Evolutionary conservation across 2,113 vertebrate species (phyloP), one percentile per base, ranked within the genome.

Genomic region (Bambusicola thoracicus): DNA sequence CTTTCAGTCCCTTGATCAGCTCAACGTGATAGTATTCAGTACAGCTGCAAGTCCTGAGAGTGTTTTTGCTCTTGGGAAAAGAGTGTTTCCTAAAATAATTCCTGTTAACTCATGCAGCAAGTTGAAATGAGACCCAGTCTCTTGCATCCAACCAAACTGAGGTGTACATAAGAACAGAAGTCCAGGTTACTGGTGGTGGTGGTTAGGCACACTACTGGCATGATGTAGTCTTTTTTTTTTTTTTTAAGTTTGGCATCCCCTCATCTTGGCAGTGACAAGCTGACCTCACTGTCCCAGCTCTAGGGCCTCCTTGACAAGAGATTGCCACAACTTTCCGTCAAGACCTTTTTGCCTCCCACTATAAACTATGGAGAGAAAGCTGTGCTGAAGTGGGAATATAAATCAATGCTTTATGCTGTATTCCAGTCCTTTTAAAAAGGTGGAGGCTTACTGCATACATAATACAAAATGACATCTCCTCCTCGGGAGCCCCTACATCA

Each of bases 131-230:
- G 30, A 59, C 24, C 2, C 4, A 5, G 0, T 16, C 21, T 41
- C 34, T 68, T 68, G 2, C 53, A 56, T 32, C 51, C 51, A 53
- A 8, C 51, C 51, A 53, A 27, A 53, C 27, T 53, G 27, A 53
- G 15, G 15, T 29, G 27, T 30, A 53, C 15, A 10, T 19, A 55
- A 55, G 9, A 55, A 30, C 16, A 56, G 19, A 56, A 56, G 53
- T 56, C 30, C 53, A 56, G 10, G 21, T 69, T 65, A 69, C 2
- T 51, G 21, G 6, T 15, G 10, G 5, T 18, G 63, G 27, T 30
- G 8, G 14, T 72, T 56, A 38, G 0, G 0, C 40, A 68, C 10
- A 68, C 17, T 32, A 11, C 30, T 18, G 34, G 34, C 0, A 1
- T 30, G n/a, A 32, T 2, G 4, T 32, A 38, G 10, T 7, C 25